Evolutionary conservation across 2,888 invertebrate genomes (phyloP).

Genomic region (Rapana venosa): DNA sequence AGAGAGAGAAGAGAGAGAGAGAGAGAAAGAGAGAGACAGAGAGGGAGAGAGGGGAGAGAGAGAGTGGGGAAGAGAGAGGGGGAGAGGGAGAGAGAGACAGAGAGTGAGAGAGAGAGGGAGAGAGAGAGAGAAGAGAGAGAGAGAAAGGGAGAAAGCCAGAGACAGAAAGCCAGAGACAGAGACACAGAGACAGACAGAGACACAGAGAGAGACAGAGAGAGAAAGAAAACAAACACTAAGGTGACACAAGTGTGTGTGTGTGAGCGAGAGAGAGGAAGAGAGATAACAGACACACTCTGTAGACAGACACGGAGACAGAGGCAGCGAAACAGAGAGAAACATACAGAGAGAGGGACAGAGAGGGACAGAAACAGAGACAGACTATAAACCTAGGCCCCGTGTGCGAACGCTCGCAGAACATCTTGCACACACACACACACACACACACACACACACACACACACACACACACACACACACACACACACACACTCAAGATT

Average conservation of each 20-base stretch:
- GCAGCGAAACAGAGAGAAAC: background rate
- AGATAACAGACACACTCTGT: background rate
- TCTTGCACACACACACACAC: too few species aligned
- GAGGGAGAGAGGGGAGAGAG: background rate
- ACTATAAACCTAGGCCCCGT: too few species aligned
- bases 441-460: too few species aligned
- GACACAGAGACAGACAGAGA: background rate
- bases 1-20: background rate
- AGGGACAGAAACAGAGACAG: background rate
- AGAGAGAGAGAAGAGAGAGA: background rate
- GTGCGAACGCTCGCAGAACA: too few species aligned
- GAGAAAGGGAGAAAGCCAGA: background rate
- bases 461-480: too few species aligned
- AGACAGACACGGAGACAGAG: background rate
- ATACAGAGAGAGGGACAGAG: background rate
- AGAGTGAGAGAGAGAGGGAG: background rate
- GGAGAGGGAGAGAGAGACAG: background rate
- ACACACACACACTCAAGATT: too few species aligned
- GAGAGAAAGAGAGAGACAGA: background rate
- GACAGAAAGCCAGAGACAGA: background rate
- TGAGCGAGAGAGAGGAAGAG: background rate
- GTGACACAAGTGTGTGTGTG: too few species aligned
- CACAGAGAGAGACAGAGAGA: background rate
- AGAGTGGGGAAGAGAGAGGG: background rate
- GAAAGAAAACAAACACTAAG: background rate